phyloP scores from a whole-genome alignment of 2,888 invertebrate genomes.

The Hirtodrosophila histrioides region DNA sequence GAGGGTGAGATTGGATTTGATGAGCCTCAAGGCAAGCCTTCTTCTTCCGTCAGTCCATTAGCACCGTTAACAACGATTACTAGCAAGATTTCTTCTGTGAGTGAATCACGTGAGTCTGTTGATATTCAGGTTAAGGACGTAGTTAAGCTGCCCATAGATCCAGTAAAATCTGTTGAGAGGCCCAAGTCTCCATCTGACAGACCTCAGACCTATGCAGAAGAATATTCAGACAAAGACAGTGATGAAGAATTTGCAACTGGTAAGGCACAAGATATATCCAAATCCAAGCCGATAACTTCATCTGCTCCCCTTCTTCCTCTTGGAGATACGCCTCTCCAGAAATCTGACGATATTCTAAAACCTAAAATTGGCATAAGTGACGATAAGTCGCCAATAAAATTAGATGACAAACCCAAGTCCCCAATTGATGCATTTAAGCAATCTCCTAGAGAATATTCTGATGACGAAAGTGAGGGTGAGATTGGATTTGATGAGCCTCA shows the following conservation, averaged over 20 bases:
- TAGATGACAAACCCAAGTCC: background rate
- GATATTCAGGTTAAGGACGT: conserved; percentile 23
- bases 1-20: conserved; percentile 19
- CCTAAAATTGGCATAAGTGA: background rate
- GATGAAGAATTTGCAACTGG: too few relatives aligned
- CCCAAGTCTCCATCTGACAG: too few relatives aligned
- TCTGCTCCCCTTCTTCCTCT: background rate
- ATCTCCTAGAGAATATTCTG: background rate
- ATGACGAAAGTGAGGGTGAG: conserved; percentile 1
- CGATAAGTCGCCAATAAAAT: background rate
- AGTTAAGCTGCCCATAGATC: background rate
- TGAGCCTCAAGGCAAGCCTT: background rate
- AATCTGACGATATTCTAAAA: background rate
- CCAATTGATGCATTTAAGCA: too few relatives aligned
- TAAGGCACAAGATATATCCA: too few relatives aligned
- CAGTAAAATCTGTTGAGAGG: too few relatives aligned
- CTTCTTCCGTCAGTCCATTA: background rate
- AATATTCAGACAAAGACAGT: too few relatives aligned
- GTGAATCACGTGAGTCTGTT: conserved; percentile 2
- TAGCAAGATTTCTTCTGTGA: conserved; percentile 10
- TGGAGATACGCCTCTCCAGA: background rate
- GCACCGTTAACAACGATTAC: conserved; percentile 6
- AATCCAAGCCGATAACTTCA: background rate
- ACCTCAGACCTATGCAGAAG: too few relatives aligned
- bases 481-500: too few relatives aligned